Evolutionary conservation across 1,140 invertebrate species (phyloP).

Genomic region (Tetramorium alpestre): DNA sequence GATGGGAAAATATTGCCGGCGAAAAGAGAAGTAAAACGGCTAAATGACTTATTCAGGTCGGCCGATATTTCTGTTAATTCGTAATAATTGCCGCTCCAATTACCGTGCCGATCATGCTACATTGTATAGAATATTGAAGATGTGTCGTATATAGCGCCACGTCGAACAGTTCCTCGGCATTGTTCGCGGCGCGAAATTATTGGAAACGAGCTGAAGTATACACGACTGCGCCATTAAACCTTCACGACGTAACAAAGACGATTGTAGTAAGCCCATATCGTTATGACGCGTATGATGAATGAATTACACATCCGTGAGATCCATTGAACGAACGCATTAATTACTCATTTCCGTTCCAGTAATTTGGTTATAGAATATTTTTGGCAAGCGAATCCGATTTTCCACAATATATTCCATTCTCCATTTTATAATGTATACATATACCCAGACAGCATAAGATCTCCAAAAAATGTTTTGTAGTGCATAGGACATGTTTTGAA

Average conservation of each 20-base stretch:
- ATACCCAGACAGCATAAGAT: no score
- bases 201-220: constrained; percentile 68
- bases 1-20: background rate
- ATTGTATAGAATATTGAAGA: constrained; percentile 68
- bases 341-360: background rate
- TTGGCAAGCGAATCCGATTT: background rate
- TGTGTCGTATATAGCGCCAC: background rate
- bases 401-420: background rate
- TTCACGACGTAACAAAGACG: constrained; percentile 64
- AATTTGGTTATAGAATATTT: background rate
- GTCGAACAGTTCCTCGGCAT: constrained; percentile 53
- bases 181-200: constrained; percentile 66
- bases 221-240: constrained; percentile 55
- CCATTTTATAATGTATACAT: background rate
- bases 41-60: background rate
- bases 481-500: no score
- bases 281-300: constrained; percentile 57
- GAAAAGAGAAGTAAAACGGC: background rate
- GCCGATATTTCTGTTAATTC: constrained; percentile 31
- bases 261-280: constrained; percentile 65
- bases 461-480: no score
- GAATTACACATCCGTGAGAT: constrained; percentile 18
- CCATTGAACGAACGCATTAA: constrained; percentile 8
- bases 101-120: constrained; percentile 40
- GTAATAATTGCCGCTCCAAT: constrained; percentile 38